phyloP scores from a whole-genome alignment of 2,888 invertebrate genomes.

The Agelastica alni region DNA sequence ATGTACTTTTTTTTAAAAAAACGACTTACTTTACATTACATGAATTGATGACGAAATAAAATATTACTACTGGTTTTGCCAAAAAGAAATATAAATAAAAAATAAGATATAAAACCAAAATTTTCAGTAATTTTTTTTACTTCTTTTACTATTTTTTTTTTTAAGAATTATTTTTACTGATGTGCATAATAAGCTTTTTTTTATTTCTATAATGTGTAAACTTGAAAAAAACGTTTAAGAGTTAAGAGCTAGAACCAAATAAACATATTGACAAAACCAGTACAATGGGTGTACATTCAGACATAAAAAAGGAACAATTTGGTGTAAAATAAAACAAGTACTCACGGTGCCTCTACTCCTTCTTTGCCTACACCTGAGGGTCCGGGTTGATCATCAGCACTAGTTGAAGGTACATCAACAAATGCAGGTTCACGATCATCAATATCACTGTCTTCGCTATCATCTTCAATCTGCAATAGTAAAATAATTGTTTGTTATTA shows the following conservation, averaged over 20 bases:
- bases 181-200: no score
- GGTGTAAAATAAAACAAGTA: slow-evolving; percentile 48
- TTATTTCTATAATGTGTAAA: no score
- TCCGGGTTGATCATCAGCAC: slow-evolving; percentile 54
- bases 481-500: neutral
- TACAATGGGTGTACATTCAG: slow-evolving; percentile 36
- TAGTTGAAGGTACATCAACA: slow-evolving; percentile 49
- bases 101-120: no score
- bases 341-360: slow-evolving; percentile 55
- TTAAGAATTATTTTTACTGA: no score
- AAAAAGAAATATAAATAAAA: slow-evolving; percentile 12
- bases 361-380: slow-evolving; percentile 54
- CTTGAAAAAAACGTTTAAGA: no score
- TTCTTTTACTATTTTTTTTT: no score
- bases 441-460: slow-evolving; percentile 48
- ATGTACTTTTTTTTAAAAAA: slow-evolving; percentile 24
- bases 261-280: slow-evolving; percentile 32
- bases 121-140: no score
- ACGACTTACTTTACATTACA: neutral
- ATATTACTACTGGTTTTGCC: slow-evolving; percentile 25
- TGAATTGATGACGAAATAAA: neutral
- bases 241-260: no score
- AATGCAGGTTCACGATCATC: slow-evolving; percentile 48
- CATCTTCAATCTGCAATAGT: slow-evolving; percentile 50
- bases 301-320: slow-evolving; percentile 28